A percentile compares a stretch with the other conserved stretches of the same genome.
These are phyloP conservation scores for Azemiops feae DNA, from an alignment of 2,113 vertebrate species.

Conservation along the genomic window DNA sequence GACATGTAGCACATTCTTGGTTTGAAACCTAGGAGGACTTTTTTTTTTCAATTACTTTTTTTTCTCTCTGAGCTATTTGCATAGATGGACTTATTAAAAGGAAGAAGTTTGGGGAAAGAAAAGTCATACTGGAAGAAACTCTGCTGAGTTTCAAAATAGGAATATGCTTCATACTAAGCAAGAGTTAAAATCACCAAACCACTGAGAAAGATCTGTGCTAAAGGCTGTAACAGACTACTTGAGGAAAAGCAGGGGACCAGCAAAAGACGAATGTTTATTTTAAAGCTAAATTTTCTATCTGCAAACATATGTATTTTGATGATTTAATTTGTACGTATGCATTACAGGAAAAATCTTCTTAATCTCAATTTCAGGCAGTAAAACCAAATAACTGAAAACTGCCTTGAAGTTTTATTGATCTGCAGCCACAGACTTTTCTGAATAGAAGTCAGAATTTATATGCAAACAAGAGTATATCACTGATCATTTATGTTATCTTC, in stretches of 20 bases:
- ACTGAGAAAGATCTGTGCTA: background rate
- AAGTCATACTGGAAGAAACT: background rate
- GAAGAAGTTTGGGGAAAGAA: background rate
- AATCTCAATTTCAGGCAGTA: background rate
- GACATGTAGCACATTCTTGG: no score
- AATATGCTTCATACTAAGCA: background rate
- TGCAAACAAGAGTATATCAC: background rate
- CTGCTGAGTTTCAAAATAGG: background rate
- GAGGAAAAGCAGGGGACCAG: background rate
- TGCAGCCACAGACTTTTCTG: background rate
- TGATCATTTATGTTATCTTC: background rate
- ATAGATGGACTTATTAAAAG: background rate
- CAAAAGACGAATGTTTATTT: background rate
- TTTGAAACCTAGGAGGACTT: no score
- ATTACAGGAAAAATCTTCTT: background rate
- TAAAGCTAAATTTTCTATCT: background rate
- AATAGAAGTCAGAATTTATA: background rate
- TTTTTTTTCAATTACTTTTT: no score
- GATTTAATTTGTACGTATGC: background rate
- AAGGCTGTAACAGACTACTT: background rate
- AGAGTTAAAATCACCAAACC: background rate
- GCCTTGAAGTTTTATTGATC: background rate
- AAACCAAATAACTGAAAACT: background rate
- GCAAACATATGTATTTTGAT: background rate
- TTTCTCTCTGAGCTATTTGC: background rate